Conservation (phyloP, 2,797 vertebrate genomes). For the Taeniopygia guttata region DNA sequence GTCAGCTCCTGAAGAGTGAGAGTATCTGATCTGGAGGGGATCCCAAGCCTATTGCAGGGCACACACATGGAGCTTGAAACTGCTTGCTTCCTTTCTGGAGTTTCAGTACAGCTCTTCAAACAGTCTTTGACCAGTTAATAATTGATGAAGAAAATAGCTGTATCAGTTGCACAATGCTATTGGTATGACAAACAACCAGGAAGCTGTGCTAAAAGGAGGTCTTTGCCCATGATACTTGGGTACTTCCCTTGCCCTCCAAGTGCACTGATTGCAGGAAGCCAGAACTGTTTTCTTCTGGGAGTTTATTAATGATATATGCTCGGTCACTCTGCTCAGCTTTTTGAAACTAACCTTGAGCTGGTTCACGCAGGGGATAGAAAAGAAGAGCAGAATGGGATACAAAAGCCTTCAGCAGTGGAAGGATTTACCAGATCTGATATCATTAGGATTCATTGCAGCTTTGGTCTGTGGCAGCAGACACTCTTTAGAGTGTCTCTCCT, state of each 20-base stretch:
- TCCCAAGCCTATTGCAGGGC: neutral
- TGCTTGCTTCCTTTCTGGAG: constrained; percentile 1
- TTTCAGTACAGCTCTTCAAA: constrained; percentile 17
- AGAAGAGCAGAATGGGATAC: neutral
- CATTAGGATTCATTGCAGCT: neutral
- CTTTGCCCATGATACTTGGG: neutral
- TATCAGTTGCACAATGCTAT: neutral
- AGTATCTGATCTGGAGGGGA: neutral
- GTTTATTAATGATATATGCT: neutral
- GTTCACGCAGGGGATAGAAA: neutral
- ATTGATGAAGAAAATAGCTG: constrained; percentile 19
- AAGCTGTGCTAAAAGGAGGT: constrained; percentile 1
- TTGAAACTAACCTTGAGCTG: neutral
- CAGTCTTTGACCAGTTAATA: constrained; percentile 42
- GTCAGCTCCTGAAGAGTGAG: fast-evolving
- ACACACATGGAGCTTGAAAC: neutral
- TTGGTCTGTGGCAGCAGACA: neutral
- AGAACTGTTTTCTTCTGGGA: neutral
- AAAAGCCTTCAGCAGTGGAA: neutral
- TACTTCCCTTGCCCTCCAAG: neutral
- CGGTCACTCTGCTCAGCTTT: neutral
- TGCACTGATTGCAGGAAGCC: neutral
- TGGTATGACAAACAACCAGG: neutral
- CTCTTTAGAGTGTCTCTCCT: neutral
- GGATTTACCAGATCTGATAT: neutral